A percentile compares a stretch with the other conserved stretches of the same genome.
Conservation (phyloP, 64 coral and sea anemone genomes). For the Stichodactyla mertensii region DNA sequence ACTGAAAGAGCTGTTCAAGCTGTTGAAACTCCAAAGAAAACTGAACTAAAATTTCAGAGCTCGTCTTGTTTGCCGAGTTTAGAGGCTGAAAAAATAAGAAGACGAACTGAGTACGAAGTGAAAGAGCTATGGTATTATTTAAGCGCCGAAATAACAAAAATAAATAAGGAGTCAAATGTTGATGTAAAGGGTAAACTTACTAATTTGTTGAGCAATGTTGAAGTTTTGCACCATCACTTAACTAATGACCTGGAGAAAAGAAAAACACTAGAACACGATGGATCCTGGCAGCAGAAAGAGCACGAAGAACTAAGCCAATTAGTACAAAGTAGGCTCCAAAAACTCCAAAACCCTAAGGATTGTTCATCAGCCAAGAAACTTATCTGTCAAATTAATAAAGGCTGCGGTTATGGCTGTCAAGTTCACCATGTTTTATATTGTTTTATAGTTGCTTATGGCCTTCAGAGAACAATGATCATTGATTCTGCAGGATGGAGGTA, state of each 20-base stretch:
- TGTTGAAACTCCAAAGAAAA: constrained; percentile 12
- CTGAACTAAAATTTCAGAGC: constrained; percentile 6
- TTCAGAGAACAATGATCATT: constrained; percentile 73
- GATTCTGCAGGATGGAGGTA: constrained; percentile 87
- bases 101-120: constrained; percentile 72
- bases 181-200: constrained; percentile 30
- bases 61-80: constrained; percentile 8
- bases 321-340: constrained; percentile 75
- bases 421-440: constrained; percentile 93
- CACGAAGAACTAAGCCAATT: constrained; percentile 63
- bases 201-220: constrained; percentile 54
- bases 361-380: constrained; percentile 81
- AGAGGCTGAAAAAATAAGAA: constrained; percentile 13
- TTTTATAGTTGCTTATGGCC: constrained; percentile 86
- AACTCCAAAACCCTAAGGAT: constrained; percentile 88
- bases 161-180: constrained; percentile 32
- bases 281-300: constrained; percentile 64
- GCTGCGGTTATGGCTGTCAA: constrained; percentile 95
- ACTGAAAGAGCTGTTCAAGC: not conserved
- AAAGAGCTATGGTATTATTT: constrained; percentile 95
- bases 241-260: constrained; percentile 68
- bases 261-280: constrained; percentile 53
- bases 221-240: constrained; percentile 68
- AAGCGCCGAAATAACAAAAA: constrained; percentile 81
- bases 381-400: constrained; percentile 86